Conservation (phyloP, 2,113 vertebrate species). For the Rhinogobius similis region DNA sequence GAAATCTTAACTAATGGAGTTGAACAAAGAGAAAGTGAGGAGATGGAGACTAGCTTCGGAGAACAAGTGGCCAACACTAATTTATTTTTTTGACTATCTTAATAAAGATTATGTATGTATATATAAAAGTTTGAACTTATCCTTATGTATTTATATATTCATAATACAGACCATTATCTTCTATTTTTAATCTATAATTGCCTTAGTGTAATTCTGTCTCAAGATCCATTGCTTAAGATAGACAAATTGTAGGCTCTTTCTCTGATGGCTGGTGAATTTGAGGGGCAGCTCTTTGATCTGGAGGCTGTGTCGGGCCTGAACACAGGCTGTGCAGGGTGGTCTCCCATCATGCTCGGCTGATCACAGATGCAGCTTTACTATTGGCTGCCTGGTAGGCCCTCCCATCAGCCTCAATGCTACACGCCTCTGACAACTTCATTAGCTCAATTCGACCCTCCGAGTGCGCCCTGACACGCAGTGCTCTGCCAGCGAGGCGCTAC, state of each 20-base stretch:
- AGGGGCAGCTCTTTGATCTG: conserved; percentile 85
- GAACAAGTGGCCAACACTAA: background rate
- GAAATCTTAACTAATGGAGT: conserved; percentile 63
- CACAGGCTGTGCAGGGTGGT: conserved; percentile 87
- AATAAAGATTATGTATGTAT: background rate
- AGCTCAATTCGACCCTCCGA: conserved; percentile 70
- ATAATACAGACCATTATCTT: background rate
- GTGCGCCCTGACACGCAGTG: conserved; percentile 41
- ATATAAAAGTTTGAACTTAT: background rate
- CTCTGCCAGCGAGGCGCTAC: conserved; percentile 49
- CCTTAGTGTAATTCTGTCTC: conserved; percentile 8
- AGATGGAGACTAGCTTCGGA: conserved; percentile 1
- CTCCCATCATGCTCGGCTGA: conserved; percentile 86
- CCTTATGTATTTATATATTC: background rate
- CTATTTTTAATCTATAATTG: background rate
- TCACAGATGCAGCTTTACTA: conserved; percentile 78
- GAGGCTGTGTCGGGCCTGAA: conserved; percentile 65
- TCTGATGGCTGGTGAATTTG: conserved; percentile 77
- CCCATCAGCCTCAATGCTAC: conserved; percentile 83
- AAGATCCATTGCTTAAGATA: background rate
- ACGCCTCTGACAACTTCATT: conserved; percentile 95
- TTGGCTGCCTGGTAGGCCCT: conserved; percentile 84
- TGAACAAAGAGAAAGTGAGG: conserved; percentile 37
- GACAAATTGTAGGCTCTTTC: conserved; percentile 43
- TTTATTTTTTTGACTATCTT: no score